Conservation (phyloP, 2,113 vertebrate species). For the Bothrops jararaca region DNA sequence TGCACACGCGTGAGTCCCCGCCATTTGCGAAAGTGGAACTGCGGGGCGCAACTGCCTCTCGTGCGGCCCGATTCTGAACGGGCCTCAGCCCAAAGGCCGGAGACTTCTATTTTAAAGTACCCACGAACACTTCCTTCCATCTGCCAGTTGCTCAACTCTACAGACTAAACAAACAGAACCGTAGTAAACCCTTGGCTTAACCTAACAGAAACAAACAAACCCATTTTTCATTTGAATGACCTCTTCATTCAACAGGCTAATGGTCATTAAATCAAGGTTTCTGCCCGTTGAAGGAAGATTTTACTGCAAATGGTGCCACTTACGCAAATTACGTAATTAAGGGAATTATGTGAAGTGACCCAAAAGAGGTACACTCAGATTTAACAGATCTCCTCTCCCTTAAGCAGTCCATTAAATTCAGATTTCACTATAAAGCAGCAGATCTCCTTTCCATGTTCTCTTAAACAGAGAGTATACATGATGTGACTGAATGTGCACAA, state of each 20-base stretch:
- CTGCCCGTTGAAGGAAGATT: not conserved
- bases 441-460: not conserved
- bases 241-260: not conserved
- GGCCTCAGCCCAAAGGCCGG: no score
- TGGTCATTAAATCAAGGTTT: not conserved
- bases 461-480: not conserved
- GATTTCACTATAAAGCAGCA: not conserved
- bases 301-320: not conserved
- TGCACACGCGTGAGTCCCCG: accelerated
- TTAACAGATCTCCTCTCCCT: not conserved
- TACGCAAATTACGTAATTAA: not conserved
- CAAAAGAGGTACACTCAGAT: not conserved
- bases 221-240: not conserved
- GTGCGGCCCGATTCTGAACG: no score
- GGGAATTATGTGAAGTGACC: not conserved
- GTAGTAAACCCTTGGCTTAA: not conserved
- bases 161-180: not conserved
- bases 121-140: not conserved
- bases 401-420: not conserved
- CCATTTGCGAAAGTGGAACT: no score
- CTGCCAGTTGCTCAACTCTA: not conserved
- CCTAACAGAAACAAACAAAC: not conserved
- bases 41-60: no score
- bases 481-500: not conserved
- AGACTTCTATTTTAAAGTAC: no score